Percentiles rank a stretch among this genome's conserved stretches.
These are phyloP conservation scores for Cantharis nigra DNA, from an alignment of 2,888 invertebrate genomes.

Conservation along the genomic window DNA sequence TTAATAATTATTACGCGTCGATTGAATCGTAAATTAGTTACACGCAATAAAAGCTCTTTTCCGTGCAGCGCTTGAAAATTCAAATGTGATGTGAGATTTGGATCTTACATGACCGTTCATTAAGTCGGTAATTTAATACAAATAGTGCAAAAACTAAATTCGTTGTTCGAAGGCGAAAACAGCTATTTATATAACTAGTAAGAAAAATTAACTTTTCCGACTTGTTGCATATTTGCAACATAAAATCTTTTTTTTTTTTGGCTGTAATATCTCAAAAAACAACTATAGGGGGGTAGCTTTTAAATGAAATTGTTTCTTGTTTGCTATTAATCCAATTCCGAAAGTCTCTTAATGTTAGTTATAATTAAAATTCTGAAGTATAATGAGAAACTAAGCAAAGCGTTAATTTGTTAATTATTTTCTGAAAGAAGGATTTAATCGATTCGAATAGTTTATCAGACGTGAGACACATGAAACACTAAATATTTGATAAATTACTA, in stretches of 20 bases:
- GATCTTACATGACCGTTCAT: background rate
- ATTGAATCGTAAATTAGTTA: background rate
- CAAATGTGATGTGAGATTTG: background rate
- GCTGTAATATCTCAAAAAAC: no score
- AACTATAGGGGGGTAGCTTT: background rate
- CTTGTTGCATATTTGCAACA: no score
- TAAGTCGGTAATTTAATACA: background rate
- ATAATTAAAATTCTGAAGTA: background rate
- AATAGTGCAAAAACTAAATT: background rate
- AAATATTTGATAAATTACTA: background rate
- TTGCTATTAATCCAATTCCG: background rate
- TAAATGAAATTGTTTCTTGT: background rate
- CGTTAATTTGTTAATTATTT: background rate
- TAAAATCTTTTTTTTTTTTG: no score
- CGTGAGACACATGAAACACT: background rate
- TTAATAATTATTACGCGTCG: background rate
- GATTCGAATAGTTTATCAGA: background rate
- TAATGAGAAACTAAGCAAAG: background rate
- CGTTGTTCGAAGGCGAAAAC: background rate
- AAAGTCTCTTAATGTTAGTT: background rate
- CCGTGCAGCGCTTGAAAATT: background rate
- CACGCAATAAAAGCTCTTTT: background rate
- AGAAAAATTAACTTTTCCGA: no score
- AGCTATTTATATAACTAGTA: no score
- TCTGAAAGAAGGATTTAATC: background rate